phyloP scores from a whole-genome alignment of 1,140 invertebrate species.

The Dreissena rostriformis region DNA sequence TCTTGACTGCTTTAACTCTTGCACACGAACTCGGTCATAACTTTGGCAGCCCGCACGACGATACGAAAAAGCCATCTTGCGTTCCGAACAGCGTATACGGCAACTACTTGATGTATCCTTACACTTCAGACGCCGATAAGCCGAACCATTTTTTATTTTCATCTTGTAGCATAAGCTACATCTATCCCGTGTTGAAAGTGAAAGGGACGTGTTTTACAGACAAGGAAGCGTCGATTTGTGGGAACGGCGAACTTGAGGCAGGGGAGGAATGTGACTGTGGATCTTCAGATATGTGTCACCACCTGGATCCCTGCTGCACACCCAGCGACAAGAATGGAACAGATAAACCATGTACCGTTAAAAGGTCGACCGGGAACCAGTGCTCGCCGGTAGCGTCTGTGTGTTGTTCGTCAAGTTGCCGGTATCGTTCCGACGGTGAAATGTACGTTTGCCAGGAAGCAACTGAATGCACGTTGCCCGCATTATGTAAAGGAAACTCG shows the following conservation, averaged over 20 bases:
- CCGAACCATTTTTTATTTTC: conserved; percentile 74
- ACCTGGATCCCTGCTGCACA: conserved; percentile 72
- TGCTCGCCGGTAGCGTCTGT: conserved; percentile 64
- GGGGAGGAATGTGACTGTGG: conserved; percentile 78
- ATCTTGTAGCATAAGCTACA: conserved; percentile 69
- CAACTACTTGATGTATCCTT: conserved; percentile 74
- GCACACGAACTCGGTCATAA: conserved; percentile 76
- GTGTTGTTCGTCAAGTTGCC: conserved; percentile 66
- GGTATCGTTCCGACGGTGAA: conserved; percentile 12
- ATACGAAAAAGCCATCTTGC: conserved; percentile 48
- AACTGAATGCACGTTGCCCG: conserved; percentile 57
- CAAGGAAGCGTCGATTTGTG: conserved; percentile 59
- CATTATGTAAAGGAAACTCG: conserved; percentile 63
- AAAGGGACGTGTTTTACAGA: conserved; percentile 61
- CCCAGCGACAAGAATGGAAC: conserved; percentile 51
- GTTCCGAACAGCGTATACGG: conserved; percentile 59
- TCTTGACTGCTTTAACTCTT: conserved; percentile 60
- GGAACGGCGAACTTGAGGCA: conserved; percentile 67
- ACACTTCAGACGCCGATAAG: conserved; percentile 58
- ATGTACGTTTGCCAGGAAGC: conserved; percentile 54
- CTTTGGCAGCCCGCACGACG: conserved; percentile 75
- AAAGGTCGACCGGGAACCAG: conserved; percentile 57
- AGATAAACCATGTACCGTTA: conserved; percentile 66
- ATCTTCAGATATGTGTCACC: conserved; percentile 52
- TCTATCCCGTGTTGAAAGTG: conserved; percentile 71